These are phyloP conservation scores for Drosophila insularis DNA, from an alignment of 1,140 invertebrate genomes.

Conservation along the genomic window DNA sequence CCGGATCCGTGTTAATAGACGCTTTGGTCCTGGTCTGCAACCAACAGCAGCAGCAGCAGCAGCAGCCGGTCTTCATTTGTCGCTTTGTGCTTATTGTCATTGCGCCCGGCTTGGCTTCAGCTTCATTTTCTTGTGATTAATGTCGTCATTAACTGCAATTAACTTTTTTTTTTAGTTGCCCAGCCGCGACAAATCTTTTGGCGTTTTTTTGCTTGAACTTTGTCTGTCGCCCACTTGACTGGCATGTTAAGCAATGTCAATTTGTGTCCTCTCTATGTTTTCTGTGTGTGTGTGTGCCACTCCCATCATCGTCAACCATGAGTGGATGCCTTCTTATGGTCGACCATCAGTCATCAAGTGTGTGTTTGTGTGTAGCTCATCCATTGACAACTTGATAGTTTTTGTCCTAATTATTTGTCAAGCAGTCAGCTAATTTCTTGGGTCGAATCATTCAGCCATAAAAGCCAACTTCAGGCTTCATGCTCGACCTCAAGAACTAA, in stretches of 20 bases:
- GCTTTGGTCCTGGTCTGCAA: slow-evolving; percentile 44
- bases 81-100: slow-evolving; percentile 77
- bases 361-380: slow-evolving; percentile 16
- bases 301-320: slow-evolving; percentile 49
- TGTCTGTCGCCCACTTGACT: slow-evolving; percentile 68
- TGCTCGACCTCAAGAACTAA: not conserved
- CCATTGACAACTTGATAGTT: slow-evolving; percentile 60
- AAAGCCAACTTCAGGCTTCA: not conserved
- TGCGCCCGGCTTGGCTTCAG: slow-evolving; percentile 74
- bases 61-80: slow-evolving; percentile 68
- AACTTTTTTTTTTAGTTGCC: slow-evolving; percentile 69
- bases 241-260: slow-evolving; percentile 73
- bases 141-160: slow-evolving; percentile 82
- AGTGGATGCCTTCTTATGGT: slow-evolving; percentile 34
- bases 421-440: slow-evolving; percentile 72
- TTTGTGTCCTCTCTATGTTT: slow-evolving; percentile 47
- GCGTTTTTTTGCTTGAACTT: slow-evolving; percentile 68
- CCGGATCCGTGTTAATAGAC: slow-evolving; percentile 77
- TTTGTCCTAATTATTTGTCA: slow-evolving; percentile 74
- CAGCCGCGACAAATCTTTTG: slow-evolving; percentile 71
- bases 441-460: slow-evolving; percentile 43
- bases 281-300: not conserved
- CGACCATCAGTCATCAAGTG: slow-evolving; percentile 53
- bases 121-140: slow-evolving; percentile 82
- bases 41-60: slow-evolving; percentile 19